Evolutionary conservation across 2,797 vertebrate species (phyloP).

Genomic region (Tauraco hartlaubi): DNA sequence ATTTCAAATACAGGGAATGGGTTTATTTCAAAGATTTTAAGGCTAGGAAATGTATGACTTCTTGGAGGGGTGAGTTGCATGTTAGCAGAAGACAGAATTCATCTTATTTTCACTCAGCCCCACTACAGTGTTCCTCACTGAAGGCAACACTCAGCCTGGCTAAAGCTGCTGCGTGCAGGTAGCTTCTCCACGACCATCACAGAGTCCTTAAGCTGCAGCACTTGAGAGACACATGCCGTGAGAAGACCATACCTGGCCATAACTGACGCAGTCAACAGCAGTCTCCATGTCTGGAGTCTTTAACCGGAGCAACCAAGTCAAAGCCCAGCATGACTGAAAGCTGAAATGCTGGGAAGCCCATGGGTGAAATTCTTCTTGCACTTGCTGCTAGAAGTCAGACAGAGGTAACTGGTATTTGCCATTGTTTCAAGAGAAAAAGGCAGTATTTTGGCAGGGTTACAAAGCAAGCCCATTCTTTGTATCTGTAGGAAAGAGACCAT

Average conservation of each 20-base stretch:
- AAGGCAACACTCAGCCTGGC: neutral
- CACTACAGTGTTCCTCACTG: neutral
- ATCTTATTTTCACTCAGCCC: neutral
- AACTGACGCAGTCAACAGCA: neutral
- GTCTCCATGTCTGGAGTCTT: neutral
- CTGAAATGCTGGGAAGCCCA: neutral
- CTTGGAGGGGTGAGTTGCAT: neutral
- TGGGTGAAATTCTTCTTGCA: neutral
- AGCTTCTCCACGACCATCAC: neutral
- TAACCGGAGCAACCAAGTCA: neutral
- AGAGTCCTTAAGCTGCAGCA: neutral
- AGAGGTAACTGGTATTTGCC: neutral
- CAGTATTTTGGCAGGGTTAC: conserved; percentile 10
- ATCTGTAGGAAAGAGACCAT: neutral
- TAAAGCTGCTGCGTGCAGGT: neutral
- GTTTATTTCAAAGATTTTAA: neutral
- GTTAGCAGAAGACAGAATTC: neutral
- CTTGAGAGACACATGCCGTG: no score
- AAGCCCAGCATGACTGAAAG: neutral
- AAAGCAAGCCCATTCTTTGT: conserved; percentile 1
- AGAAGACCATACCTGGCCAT: neutral
- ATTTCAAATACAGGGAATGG: neutral
- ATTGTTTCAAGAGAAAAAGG: neutral
- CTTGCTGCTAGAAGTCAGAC: neutral
- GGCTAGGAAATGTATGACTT: neutral